Base-by-base conservation (phyloP, 2,113 vertebrate genomes). In the Ia io region DNA sequence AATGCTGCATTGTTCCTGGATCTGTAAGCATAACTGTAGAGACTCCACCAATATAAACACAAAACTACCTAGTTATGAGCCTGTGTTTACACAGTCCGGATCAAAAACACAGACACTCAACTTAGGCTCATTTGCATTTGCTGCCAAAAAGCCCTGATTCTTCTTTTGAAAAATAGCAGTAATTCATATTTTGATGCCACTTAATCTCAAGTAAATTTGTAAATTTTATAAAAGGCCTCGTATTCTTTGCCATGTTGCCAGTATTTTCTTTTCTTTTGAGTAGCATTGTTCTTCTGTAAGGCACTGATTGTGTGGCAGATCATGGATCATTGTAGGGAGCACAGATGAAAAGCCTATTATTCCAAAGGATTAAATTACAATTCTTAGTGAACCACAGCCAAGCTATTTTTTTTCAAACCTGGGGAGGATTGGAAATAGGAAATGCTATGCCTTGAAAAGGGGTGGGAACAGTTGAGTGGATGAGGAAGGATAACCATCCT, bases 361-460 rank as follows among this genome's bases (percentile, higher is more conserved):
- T 97, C 95, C 96, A 94, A 97, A 97, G 96, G 96, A 97, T 97
- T 97, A 97, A 96, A 96, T 97, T 97, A 95, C 97, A 96, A 97
- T 97, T 97, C 97, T 92, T 95, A 97, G 96, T 95, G 96, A 97
- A 97, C 96, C 96, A 95, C 88, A 96, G 96, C 97, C 97, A 95
- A 95, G 85, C 95, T 94, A 32, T 90, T 95, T 97, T 97, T 80
- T 93, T 83, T 42, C 35, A 96, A 89, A 84, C 93, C 88, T 56
- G 1, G 53, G 20, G 82, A 97, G 85, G 78, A 95, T 89, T 97
- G 95, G 95, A 97, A 97, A 95, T 95, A 94, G 91, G 94, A 96
- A 97, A 97, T 97, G 94, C 74, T 96, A 94, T 70, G 73, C 91
- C 88, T 86, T 94, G 88, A 78, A 95, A 95, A 94, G 49, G 82